Percentiles rank a stretch among this genome's conserved stretches.
Evolutionary conservation across 2,797 vertebrate genomes (phyloP).

Genomic region (Parotocinclus haroldoi): DNA sequence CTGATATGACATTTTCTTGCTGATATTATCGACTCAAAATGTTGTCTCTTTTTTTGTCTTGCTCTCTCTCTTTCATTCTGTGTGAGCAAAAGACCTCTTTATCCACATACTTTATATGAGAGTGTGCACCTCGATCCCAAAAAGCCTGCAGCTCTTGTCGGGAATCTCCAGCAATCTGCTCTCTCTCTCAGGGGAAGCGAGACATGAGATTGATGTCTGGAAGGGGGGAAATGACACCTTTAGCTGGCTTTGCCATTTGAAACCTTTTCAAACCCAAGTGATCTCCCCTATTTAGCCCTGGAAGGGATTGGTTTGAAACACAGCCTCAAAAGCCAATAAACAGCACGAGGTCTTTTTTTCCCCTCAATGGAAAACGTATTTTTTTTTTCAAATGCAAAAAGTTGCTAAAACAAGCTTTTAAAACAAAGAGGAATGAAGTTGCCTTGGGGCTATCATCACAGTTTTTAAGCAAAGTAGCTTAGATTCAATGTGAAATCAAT

Average conservation of each 20-base stretch:
- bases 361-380: conserved; percentile 44
- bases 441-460: conserved; percentile 48
- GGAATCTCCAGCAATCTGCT: conserved; percentile 70
- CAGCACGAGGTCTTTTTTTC: conserved; percentile 47
- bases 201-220: conserved; percentile 75
- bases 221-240: conserved; percentile 76
- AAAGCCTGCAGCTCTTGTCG: conserved; percentile 69
- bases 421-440: conserved; percentile 53
- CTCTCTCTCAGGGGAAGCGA: conserved; percentile 67
- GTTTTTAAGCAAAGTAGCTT: conserved; percentile 48
- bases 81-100: conserved; percentile 60
- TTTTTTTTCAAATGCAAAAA: conserved; percentile 58
- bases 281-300: conserved; percentile 69
- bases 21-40: too few relatives aligned
- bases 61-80: conserved; percentile 4
- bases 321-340: conserved; percentile 71
- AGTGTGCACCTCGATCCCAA: conserved; percentile 62
- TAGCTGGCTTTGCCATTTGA: conserved; percentile 79
- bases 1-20: too few relatives aligned
- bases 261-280: conserved; percentile 77
- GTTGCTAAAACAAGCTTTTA: conserved; percentile 59
- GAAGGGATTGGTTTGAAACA: conserved; percentile 71
- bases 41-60: too few relatives aligned
- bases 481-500: conserved; percentile 59
- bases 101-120: conserved; percentile 60